A percentile compares a stretch with the other conserved stretches of the same genome.
These are phyloP conservation scores for Streptopelia turtur DNA, from an alignment of 2,797 vertebrate species.

Conservation along the genomic window DNA sequence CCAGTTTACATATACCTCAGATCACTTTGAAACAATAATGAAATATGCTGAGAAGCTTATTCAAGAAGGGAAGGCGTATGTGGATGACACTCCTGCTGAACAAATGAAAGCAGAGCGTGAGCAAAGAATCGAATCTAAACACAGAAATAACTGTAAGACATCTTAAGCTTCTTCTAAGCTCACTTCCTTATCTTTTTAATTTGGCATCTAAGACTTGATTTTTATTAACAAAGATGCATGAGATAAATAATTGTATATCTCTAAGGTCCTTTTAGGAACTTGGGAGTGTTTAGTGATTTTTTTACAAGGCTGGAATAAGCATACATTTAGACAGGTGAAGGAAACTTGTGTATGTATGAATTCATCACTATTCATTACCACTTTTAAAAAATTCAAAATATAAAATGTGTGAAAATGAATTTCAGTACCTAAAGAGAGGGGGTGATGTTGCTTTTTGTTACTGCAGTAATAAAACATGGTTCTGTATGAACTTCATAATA, in stretches of 20 bases:
- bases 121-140: constrained; percentile 89
- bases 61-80: constrained; percentile 91
- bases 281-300: background rate
- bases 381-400: background rate
- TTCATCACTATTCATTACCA: background rate
- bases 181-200: background rate
- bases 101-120: constrained; percentile 96
- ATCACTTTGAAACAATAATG: constrained; percentile 92
- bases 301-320: background rate
- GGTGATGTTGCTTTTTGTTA: background rate
- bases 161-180: background rate
- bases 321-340: background rate
- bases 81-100: constrained; percentile 93
- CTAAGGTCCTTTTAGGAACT: background rate
- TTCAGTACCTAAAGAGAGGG: background rate
- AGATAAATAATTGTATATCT: background rate
- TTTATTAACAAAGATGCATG: background rate
- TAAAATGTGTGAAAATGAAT: background rate
- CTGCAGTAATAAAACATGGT: background rate
- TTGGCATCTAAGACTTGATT: background rate
- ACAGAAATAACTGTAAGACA: constrained; percentile 90
- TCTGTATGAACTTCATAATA: background rate
- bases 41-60: constrained; percentile 90
- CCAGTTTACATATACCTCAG: constrained; percentile 97
- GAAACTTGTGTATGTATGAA: background rate